Evolutionary conservation across 2,797 vertebrate species (phyloP), one percentile per base, ranked within the genome.

Genomic region (Lagocephalus sceleratus): DNA sequence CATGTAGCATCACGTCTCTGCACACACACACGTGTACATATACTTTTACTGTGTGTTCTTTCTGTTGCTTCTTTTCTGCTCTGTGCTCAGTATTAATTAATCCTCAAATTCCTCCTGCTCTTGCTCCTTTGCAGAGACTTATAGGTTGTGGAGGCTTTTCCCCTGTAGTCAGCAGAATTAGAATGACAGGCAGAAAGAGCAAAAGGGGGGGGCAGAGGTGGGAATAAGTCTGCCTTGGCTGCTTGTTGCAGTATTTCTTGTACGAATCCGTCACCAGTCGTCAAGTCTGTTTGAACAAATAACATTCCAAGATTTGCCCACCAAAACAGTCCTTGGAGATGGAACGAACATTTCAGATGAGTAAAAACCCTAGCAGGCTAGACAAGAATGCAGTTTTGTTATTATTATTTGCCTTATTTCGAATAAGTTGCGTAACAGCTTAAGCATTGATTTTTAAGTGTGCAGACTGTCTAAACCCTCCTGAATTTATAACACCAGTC

Each of bases 121-220:
- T 20, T 48, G 9, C 40, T 38, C 49, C 64, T 49, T 57, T 71
- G 63, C 59, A 60, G 66, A 76, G 74, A 75, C 73, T 76, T 80
- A 73, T 65, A 81, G 66, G 79, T 82, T 71, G 54, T 71, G 51
- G 71, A 75, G 69, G 68, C 16, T 73, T 82, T 83, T 85, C 40
- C 81, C 70, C 78, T 68, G 65, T 48, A 84, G 81, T 84, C 83
- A 81, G 82, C 85, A 82, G 54, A 79, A 76, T 9, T 1, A 29
- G 63, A 56, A 45, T 70, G 78, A 81, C 76, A 60, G 63, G 39
- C 64, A 68, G 62, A 74, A 54, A 56, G 58, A 76, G 58, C 25
- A 16, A 3, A 21, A 22, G 23, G 22, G 51, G 40, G 38, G 9
- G 23, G 6, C 17, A 5, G 55, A 23, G 15, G n/a, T 50, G 1